Base-by-base conservation (phyloP, 2,888 invertebrate species). In the Dryomyza anilis region DNA sequence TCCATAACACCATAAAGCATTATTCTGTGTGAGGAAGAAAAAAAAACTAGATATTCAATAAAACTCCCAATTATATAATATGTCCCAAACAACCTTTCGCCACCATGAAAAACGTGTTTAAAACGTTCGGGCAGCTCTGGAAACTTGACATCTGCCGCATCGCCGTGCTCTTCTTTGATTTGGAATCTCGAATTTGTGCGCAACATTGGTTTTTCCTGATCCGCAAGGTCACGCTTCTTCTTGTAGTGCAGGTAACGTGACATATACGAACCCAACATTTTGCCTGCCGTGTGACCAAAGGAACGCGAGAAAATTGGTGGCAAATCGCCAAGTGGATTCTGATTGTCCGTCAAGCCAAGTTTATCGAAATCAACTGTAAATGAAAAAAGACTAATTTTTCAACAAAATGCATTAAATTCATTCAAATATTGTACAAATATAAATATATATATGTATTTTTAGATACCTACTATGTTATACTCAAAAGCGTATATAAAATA, bases 321-420 rank as follows among this genome's bases (percentile, higher is more conserved):
- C 63, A 93, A 81, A 50, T 89, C 90, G 16, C 94, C 94, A 76
- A 92, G 90, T 0, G 94, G 94, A 83, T 94, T 94, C 78, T 93
- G 92, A 78, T 94, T 93, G 78, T 94, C 94, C n/a, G 94, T 94
- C 72, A 94, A 81, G 14, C 94, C 94, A 70, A 94, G 83, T 80
- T 92, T 91, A 82, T 93, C 92, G 79, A 94, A 93, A 77, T 93
- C 92, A 81, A 94, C 94, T 94, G 85, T 33, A 36, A 61, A 62
- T 27, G n/a, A n/a, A n/a, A n/a, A n/a, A n/a, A n/a, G n/a, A n/a
- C n/a, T n/a, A n/a, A n/a, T n/a, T n/a, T n/a, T n/a, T n/a, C n/a
- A n/a, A n/a, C n/a, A n/a, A n/a, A n/a, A n/a, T n/a, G n/a, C n/a
- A n/a, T n/a, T n/a, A n/a, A n/a, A n/a, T n/a, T n/a, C n/a, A n/a